Evolutionary conservation across 2,888 invertebrate genomes (phyloP).

Genomic region (Perdita meconis): DNA sequence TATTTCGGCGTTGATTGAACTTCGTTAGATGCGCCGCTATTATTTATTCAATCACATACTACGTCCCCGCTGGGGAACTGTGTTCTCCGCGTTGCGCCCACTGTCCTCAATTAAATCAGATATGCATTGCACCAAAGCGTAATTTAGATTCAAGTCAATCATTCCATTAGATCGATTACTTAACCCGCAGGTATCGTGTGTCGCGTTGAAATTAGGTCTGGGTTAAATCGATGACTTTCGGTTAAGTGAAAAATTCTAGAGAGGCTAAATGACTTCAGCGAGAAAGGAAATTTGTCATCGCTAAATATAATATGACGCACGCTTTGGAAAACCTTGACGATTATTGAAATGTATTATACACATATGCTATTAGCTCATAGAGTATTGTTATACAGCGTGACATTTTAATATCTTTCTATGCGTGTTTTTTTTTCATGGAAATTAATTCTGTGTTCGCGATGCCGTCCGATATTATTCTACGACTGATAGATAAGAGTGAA

Average conservation of each 20-base stretch:
- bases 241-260: conserved; percentile 2
- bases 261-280: not conserved
- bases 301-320: too few relatives aligned
- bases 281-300: not conserved
- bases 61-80: not conserved
- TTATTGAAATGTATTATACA: too few relatives aligned
- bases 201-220: not conserved
- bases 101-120: conserved; percentile 32
- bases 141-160: conserved; percentile 47
- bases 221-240: not conserved
- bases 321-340: too few relatives aligned
- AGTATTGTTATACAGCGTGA: conserved; percentile 44
- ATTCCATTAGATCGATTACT: conserved; percentile 26
- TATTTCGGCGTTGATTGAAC: conserved; percentile 33
- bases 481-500: conserved; percentile 67
- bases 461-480: conserved; percentile 62
- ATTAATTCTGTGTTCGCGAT: conserved; percentile 63
- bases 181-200: conserved; percentile 21
- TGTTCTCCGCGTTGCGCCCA: not conserved
- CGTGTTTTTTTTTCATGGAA: conserved; percentile 24
- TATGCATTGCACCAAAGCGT: conserved; percentile 41
- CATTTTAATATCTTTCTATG: conserved; percentile 20
- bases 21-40: conserved; percentile 13
- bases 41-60: conserved; percentile 48
- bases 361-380: not conserved